phyloP scores from a whole-genome alignment of 2,113 vertebrate species.

The Amphiprion ocellaris region DNA sequence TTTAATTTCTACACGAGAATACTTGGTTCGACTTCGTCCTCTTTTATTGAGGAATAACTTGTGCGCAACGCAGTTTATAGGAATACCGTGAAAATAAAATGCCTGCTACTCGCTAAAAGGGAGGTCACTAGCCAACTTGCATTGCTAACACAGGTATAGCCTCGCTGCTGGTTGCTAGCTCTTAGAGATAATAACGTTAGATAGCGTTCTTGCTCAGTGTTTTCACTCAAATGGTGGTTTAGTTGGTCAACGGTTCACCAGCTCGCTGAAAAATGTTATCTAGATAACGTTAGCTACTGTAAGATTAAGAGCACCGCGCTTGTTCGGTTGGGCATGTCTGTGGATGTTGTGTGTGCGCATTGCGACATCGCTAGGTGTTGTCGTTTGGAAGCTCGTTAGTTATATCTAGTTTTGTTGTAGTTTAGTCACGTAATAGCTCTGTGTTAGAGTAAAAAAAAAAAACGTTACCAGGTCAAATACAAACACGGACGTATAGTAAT shows the following conservation, averaged over 20 bases:
- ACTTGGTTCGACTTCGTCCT: background rate
- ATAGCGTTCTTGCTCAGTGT: background rate
- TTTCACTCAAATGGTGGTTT: background rate
- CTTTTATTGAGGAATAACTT: rapidly evolving
- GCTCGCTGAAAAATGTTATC: no score
- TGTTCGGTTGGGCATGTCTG: background rate
- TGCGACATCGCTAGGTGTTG: conserved; percentile 56
- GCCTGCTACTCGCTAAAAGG: background rate
- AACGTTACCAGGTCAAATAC: background rate
- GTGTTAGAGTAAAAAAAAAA: background rate
- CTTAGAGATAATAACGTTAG: no score
- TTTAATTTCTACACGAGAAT: background rate
- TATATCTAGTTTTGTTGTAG: no score
- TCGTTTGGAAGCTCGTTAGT: background rate
- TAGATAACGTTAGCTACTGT: rapidly evolving
- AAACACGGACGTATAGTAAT: background rate
- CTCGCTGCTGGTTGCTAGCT: conserved; percentile 2
- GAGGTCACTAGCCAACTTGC: conserved; percentile 2
- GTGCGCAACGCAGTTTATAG: rapidly evolving
- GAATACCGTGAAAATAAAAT: background rate
- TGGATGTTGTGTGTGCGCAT: conserved; percentile 53
- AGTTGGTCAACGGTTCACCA: background rate
- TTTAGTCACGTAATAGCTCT: background rate
- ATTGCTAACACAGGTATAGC: conserved; percentile 2
- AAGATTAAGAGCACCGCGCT: background rate